Evolutionary conservation across 53 echinoderm and acorn worm species (phyloP).

Genomic region (Temnopleurus reevesii): DNA sequence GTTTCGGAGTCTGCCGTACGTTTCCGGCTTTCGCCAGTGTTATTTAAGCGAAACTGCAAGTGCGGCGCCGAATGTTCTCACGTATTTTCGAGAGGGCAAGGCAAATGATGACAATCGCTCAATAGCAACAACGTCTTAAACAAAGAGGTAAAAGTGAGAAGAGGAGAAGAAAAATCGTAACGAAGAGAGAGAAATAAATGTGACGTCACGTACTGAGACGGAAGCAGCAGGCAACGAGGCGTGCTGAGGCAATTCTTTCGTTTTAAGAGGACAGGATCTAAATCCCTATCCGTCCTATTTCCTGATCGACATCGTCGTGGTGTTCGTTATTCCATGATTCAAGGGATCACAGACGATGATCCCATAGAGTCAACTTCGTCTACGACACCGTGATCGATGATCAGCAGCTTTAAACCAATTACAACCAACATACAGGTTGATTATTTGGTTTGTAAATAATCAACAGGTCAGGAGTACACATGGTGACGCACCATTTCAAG

Average conservation of each 20-base stretch:
- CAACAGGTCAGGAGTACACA: too few species aligned
- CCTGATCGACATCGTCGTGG: neutral
- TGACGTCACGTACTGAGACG: slow-evolving; percentile 21
- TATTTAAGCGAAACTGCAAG: neutral
- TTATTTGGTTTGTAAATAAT: neutral
- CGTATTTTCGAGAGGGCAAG: neutral
- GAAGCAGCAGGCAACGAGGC: neutral
- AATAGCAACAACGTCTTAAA: neutral
- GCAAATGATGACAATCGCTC: slow-evolving; percentile 2
- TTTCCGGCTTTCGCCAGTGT: neutral
- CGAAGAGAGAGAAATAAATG: neutral
- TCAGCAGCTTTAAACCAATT: neutral
- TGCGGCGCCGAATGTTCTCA: neutral
- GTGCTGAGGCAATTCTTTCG: neutral
- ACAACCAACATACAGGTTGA: neutral
- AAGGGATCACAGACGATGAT: neutral
- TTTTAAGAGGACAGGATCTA: neutral
- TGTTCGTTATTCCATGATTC: slow-evolving; percentile 1
- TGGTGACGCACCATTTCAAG: too few species aligned
- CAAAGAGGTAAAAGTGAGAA: neutral
- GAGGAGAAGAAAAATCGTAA: neutral
- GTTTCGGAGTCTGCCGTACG: neutral
- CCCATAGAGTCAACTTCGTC: neutral
- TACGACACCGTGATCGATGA: neutral
- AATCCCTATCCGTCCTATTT: neutral